phyloP scores from a whole-genome alignment of 2,888 invertebrate species.

The Drosophila colorata region DNA sequence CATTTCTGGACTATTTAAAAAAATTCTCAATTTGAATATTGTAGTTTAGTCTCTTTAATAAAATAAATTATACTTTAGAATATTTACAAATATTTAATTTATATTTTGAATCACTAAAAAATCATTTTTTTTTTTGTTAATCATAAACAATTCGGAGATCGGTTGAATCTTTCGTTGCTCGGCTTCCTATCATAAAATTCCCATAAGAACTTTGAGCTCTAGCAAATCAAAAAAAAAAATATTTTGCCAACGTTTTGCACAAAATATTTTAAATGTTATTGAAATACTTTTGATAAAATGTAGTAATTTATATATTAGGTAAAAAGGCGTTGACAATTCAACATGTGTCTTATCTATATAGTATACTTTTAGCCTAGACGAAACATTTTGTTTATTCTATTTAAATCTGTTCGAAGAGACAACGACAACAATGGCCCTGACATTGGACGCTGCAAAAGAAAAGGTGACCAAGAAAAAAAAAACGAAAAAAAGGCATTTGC shows the following conservation, averaged over 20 bases:
- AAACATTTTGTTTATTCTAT: constrained; percentile 17
- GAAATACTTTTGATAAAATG: constrained; percentile 36
- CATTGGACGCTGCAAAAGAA: constrained; percentile 44
- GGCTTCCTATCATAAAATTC: neutral
- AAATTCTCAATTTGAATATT: too few species aligned
- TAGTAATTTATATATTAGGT: constrained; percentile 9
- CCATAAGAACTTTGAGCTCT: constrained; percentile 6
- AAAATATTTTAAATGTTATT: constrained; percentile 40
- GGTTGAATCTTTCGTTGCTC: neutral
- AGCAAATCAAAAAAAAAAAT: constrained; percentile 9
- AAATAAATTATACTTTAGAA: too few species aligned
- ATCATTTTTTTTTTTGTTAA: too few species aligned
- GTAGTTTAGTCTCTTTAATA: too few species aligned
- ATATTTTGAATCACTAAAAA: too few species aligned
- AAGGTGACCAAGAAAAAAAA: constrained; percentile 19
- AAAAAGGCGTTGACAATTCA: constrained; percentile 47
- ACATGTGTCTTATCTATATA: neutral
- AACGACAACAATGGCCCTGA: constrained; percentile 56
- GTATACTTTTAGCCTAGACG: neutral
- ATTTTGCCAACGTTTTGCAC: constrained; percentile 32
- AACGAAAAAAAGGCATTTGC: constrained; percentile 16
- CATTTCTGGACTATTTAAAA: too few species aligned
- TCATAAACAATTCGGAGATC: too few species aligned
- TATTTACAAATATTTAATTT: too few species aligned
- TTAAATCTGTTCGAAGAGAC: constrained; percentile 1